Evolutionary conservation across 2,888 invertebrate species (phyloP), one percentile per base, ranked within the genome.

Genomic region (Nymphalis urticae): DNA sequence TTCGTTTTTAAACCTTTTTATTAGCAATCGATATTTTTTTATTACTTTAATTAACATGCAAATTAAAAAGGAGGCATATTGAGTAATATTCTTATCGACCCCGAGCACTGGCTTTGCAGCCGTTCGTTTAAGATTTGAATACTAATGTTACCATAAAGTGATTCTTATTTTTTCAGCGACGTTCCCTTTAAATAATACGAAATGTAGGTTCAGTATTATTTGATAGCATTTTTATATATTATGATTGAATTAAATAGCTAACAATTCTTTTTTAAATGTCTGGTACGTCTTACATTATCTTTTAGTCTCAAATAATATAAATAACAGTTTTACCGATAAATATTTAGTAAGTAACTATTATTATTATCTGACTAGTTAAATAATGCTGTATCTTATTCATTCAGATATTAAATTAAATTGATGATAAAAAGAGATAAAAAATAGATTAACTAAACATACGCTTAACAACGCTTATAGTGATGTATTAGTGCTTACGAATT

Each of bases 11-110:
- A 19, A 2, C 21, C 51, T 51, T 19, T 27, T 54, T 54, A 32
- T 16, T 32, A 54, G 6, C 1, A 32, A 27, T 27, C 42, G 10
- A 10, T 10, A 42, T 42, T 13, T 42, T 42, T 27, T 54, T 27
- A 27, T 54, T 54, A 27, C 17, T 62, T 36, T 56, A 65, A 70
- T 72, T 72, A 68, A 68, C 59, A 70, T 72, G 72, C 68, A 64
- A 72, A 72, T 70, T 32, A 54, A 51, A 64, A 67, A 53, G 32
- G 62, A 69, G 64, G 58, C 58, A 19, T 69, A 64, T 69, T 60
- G 68, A 66, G 63, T 53, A 42, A 62, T 66, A 68, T 69, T 66
- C 65, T 71, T 73, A 73, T 73, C 71, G 69, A 66, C 62, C 64
- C 48, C 54, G 58, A 50, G 61, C 73, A 68, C 66, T 53, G 27